Conservation (phyloP, 2,888 invertebrate genomes). For the Beris chalybata region DNA sequence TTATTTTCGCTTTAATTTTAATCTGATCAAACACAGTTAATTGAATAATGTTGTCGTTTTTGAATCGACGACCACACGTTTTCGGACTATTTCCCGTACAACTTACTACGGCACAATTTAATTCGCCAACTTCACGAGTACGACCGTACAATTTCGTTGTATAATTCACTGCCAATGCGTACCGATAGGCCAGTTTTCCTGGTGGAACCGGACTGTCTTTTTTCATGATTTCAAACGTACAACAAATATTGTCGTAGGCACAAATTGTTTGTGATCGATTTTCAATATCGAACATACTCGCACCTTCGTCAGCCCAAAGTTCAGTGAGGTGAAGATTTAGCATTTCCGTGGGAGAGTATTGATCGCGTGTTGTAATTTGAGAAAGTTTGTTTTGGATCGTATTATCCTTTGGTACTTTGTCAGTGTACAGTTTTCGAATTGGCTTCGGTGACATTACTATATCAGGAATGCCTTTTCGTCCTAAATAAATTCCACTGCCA, state of each 20-base stretch:
- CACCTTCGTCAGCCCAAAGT: constrained; percentile 16
- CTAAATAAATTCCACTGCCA: constrained; percentile 77
- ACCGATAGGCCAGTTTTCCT: constrained; percentile 27
- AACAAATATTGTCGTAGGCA: constrained; percentile 44
- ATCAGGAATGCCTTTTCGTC: constrained; percentile 49
- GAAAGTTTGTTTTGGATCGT: constrained; percentile 20
- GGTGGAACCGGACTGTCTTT: constrained; percentile 25
- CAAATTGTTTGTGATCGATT: constrained; percentile 27
- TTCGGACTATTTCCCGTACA: constrained; percentile 48
- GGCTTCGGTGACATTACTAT: constrained; percentile 44
- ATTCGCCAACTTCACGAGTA: constrained; percentile 27
- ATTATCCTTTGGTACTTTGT: constrained; percentile 35
- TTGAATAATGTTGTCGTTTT: constrained; percentile 13
- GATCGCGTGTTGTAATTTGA: not conserved
- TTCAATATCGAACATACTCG: constrained; percentile 12
- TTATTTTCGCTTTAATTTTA: constrained; percentile 27
- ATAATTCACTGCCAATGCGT: constrained; percentile 32
- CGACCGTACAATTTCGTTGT: constrained; percentile 20
- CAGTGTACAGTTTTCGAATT: constrained; percentile 41
- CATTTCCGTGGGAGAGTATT: constrained; percentile 24
- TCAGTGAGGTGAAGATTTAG: constrained; percentile 15
- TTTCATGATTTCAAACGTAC: constrained; percentile 42
- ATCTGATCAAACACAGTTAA: constrained; percentile 34
- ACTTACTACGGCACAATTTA: constrained; percentile 54
- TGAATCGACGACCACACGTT: constrained; percentile 47